Conservation (phyloP, 2,113 vertebrate species). For the Eptatretus burgeri region DNA sequence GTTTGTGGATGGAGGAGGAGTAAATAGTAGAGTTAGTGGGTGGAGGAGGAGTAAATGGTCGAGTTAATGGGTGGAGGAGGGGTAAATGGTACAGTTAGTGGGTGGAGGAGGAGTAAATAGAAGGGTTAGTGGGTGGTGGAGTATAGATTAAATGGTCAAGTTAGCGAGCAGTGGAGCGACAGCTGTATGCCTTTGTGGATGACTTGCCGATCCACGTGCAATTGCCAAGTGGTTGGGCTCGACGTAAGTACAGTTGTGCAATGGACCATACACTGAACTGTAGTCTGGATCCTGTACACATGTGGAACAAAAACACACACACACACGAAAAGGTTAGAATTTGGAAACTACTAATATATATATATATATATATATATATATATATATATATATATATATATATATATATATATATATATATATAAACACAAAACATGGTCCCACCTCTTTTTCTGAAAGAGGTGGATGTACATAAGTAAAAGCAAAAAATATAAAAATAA, state of each 20-base stretch:
- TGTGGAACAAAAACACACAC: no score
- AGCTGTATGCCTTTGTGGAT: no score
- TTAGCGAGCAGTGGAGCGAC: not conserved
- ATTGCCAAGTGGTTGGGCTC: conserved; percentile 81
- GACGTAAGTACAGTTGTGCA: conserved; percentile 79
- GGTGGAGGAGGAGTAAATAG: not conserved
- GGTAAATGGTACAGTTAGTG: not conserved
- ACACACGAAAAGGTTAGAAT: no score
- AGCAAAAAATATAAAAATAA: no score
- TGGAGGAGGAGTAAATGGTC: not conserved
- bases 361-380: no score
- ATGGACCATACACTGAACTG: conserved; percentile 61
- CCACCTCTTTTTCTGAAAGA: no score
- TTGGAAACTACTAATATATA: no score
- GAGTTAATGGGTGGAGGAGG: not conserved
- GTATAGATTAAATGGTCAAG: not conserved
- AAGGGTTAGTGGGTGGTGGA: not conserved
- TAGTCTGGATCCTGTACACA: conserved; percentile 58
- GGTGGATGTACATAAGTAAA: no score
- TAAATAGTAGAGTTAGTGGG: not conserved
- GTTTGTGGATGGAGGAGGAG: not conserved
- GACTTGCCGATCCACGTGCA: no score
- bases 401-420: no score
- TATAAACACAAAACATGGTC: no score
- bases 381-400: no score